phyloP scores from a whole-genome alignment of 1,140 invertebrate genomes.

The Drosophila azteca region DNA sequence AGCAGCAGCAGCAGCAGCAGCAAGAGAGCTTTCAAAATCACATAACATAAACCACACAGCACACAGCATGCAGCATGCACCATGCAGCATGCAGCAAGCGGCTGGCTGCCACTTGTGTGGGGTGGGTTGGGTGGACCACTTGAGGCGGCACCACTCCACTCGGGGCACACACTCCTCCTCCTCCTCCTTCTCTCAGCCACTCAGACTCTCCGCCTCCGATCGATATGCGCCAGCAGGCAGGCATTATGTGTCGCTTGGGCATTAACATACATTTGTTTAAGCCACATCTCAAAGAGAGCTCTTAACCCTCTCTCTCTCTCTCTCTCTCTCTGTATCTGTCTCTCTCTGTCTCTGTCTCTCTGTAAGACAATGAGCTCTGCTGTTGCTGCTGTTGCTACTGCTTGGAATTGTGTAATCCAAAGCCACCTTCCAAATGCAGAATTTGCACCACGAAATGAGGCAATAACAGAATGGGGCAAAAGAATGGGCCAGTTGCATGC shows the following conservation, averaged over 20 bases:
- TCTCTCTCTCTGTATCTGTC: no score
- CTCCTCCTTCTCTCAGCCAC: no score
- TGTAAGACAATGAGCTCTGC: conserved; percentile 7
- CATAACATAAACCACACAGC: conserved; percentile 37
- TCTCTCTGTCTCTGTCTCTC: no score
- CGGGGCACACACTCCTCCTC: conserved; percentile 15
- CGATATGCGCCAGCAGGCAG: conserved; percentile 35
- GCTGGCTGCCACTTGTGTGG: conserved; percentile 15
- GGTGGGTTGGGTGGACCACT: conserved; percentile 17
- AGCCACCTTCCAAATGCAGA: no score
- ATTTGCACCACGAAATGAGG: no score
- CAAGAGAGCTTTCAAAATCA: conserved; percentile 34
- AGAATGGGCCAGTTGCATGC: conserved; percentile 41
- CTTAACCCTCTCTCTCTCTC: conserved; percentile 25
- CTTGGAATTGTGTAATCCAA: conserved; percentile 31
- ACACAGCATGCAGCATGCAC: neutral
- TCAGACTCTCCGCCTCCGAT: conserved; percentile 7
- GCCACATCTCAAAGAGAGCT: conserved; percentile 23
- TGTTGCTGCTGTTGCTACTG: conserved; percentile 3
- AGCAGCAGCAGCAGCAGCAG: neutral
- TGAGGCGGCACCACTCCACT: conserved; percentile 24
- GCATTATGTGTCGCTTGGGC: conserved; percentile 21
- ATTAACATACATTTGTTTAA: conserved; percentile 53
- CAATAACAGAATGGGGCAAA: no score
- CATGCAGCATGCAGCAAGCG: neutral